Base-by-base conservation (phyloP, 2,888 invertebrate genomes). In the Encarsia formosa region DNA sequence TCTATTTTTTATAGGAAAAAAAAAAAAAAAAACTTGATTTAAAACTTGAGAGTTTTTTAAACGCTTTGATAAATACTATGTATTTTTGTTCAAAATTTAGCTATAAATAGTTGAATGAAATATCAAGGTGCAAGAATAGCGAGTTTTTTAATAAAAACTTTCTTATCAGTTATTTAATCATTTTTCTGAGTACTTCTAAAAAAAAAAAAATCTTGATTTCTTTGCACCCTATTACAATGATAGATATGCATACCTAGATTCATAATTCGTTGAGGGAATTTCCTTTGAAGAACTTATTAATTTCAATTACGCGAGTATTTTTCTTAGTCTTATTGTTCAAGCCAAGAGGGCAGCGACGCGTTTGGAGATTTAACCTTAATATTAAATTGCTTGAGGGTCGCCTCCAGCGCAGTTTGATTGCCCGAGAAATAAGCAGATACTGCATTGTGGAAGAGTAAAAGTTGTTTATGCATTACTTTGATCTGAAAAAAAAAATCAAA, bases 391-490 rank as follows among this genome's bases (percentile, higher is more conserved):
- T 93, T 90, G 62, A 97, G 79, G 18, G 96, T 94, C 22, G 91
- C 89, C 74, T 97, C 96, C 49, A 98, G 77, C 56, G 93, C 91
- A 56, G 86, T 83, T 73, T 92, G 91, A 79, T 98, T 98, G 48
- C 97, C 96, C 66, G 94, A 92, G 78, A 96, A 97, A 78, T 96
- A 98, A 6, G 96, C 95, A 26, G 95, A 90, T 52, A 96, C 87
- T 2, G 97, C 97, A 77, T 96, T 96, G 77, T 98, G 96, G 76
- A 97, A 91, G 63, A 98, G 77, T 49, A 96, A 79, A 59, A 98
- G 79, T 74, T 98, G 97, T 74, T 97, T 97, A 77, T 96, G 95
- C 96, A 98, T 96, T 63, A 97, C 96, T 77, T 97, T 96, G 66
- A 96, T 89, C 93, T 97, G 45, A 24, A 44, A 18, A 23, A 41